Percentiles rank a stretch among this genome's conserved stretches.
Conservation (phyloP, 53 echinoderm and acorn worm genomes). For the Actinopyga echinites region DNA sequence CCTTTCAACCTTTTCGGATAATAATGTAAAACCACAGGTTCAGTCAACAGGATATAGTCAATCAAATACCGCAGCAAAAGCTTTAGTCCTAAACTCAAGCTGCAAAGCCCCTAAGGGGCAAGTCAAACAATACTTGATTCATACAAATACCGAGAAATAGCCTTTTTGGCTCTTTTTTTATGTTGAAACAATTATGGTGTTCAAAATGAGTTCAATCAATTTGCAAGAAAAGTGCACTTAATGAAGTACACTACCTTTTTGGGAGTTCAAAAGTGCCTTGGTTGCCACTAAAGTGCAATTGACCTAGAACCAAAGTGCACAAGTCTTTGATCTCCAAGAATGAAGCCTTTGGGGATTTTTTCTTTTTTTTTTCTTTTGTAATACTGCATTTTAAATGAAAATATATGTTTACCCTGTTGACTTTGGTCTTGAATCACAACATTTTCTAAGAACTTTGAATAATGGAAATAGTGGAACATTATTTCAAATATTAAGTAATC, state of each 20-base stretch:
- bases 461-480: neutral
- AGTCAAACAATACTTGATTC: neutral
- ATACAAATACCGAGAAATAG: conserved; percentile 2
- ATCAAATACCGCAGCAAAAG: neutral
- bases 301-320: conserved; percentile 33
- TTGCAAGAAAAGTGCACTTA: conserved; percentile 24
- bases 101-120: neutral
- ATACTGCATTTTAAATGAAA: neutral
- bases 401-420: neutral
- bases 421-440: neutral
- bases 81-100: conserved; percentile 6
- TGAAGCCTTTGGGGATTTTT: conserved; percentile 29
- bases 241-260: conserved; percentile 21
- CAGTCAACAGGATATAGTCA: conserved; percentile 16
- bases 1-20: neutral
- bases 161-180: neutral
- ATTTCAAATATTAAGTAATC: too few relatives aligned
- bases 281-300: conserved; percentile 29
- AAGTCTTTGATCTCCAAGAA: conserved; percentile 14
- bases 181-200: conserved; percentile 26
- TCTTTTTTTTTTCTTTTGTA: neutral
- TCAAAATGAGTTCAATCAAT: conserved; percentile 27
- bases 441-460: neutral
- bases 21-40: conserved; percentile 2
- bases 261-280: conserved; percentile 32